Evolutionary conservation across 2,797 vertebrate genomes (phyloP).

Genomic region (Chloroceryle inda): DNA sequence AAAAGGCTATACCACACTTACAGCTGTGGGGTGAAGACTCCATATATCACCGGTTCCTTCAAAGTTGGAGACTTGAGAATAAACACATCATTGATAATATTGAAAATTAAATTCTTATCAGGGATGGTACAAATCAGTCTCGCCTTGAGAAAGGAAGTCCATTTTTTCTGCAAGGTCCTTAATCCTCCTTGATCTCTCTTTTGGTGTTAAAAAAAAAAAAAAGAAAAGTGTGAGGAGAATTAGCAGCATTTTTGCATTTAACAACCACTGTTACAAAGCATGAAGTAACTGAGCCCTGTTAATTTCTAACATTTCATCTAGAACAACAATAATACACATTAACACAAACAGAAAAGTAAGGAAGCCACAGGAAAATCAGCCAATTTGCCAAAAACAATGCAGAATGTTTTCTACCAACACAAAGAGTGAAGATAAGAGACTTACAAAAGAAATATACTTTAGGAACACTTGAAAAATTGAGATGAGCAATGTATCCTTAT

Average conservation of each 20-base stretch:
- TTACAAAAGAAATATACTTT: not conserved
- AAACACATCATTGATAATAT: conserved; percentile 92
- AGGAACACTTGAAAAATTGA: not conserved
- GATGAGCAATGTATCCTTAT: not conserved
- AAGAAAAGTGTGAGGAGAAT: not conserved
- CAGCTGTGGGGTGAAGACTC: conserved; percentile 94
- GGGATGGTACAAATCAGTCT: conserved; percentile 93
- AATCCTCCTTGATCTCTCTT: conserved; percentile 95
- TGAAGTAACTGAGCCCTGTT: not conserved
- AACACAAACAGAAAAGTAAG: not conserved
- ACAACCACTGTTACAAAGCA: not conserved
- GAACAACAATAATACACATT: not conserved
- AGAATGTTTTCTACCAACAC: not conserved
- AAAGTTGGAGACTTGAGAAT: conserved; percentile 86
- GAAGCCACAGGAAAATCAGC: not conserved
- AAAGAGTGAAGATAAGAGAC: fast-evolving
- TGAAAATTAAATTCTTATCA: conserved; percentile 95
- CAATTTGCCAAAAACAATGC: not conserved
- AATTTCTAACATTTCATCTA: not conserved
- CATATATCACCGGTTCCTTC: conserved; percentile 92
- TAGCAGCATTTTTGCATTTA: not conserved
- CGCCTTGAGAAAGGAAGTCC: conserved; percentile 97
- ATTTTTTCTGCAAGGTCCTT: conserved; percentile 96
- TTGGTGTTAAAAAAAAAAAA: conserved; percentile 3
- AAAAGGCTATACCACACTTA: conserved; percentile 77